These are phyloP conservation scores for Coreoperca whiteheadi DNA, from an alignment of 2,113 vertebrate genomes.

Conservation along the genomic window DNA sequence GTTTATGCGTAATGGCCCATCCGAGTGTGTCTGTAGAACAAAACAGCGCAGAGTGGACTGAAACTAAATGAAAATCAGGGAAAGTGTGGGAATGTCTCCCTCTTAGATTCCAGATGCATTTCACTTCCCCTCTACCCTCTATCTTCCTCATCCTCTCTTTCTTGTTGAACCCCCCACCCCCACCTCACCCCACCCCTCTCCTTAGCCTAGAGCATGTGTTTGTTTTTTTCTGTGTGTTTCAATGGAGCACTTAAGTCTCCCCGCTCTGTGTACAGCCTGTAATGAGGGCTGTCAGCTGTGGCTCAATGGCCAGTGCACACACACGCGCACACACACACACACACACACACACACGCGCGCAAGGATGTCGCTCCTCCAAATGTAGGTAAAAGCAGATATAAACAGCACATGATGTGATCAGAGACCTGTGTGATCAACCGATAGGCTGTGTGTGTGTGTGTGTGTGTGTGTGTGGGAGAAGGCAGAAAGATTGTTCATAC, in stretches of 20 bases:
- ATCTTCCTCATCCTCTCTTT: neutral
- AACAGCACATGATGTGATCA: slow-evolving; percentile 28
- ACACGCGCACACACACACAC: slow-evolving; percentile 27
- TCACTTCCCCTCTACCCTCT: slow-evolving; percentile 12
- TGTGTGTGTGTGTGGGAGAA: neutral
- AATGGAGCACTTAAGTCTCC: slow-evolving; percentile 69
- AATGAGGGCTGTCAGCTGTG: slow-evolving; percentile 75
- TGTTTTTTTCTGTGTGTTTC: slow-evolving; percentile 49
- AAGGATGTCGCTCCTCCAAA: slow-evolving; percentile 8
- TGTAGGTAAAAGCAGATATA: slow-evolving; percentile 44
- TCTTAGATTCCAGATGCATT: slow-evolving; percentile 1
- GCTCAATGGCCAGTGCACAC: slow-evolving; percentile 21
- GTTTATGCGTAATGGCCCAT: neutral
- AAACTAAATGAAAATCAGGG: neutral
- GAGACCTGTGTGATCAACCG: slow-evolving; percentile 1
- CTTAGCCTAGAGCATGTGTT: slow-evolving; percentile 49
- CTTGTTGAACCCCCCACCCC: neutral
- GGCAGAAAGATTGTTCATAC: neutral
- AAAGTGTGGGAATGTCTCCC: slow-evolving; percentile 1
- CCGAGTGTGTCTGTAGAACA: neutral
- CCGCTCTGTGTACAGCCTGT: slow-evolving; percentile 60
- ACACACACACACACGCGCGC: slow-evolving; percentile 10
- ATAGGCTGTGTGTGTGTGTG: neutral
- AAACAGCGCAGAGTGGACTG: neutral
- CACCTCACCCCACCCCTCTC: neutral